phyloP scores from a whole-genome alignment of 2,888 invertebrate species.

The Xanthia togata region DNA sequence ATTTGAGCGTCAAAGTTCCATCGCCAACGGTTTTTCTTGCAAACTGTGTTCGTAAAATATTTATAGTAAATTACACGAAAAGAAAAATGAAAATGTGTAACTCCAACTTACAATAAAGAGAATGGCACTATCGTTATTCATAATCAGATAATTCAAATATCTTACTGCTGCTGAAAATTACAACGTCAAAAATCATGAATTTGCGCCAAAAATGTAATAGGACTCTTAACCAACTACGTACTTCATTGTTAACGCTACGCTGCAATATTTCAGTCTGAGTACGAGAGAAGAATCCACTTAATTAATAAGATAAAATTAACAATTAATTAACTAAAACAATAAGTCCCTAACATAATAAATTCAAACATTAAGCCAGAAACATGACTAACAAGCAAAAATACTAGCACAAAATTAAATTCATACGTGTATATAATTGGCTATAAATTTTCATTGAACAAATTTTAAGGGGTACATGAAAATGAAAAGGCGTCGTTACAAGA shows the following conservation, averaged over 20 bases:
- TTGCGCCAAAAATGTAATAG: too few species aligned
- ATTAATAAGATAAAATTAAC: constrained; percentile 37
- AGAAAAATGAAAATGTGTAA: too few species aligned
- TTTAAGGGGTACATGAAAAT: constrained; percentile 78
- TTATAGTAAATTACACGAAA: too few species aligned
- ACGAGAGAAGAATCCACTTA: not conserved
- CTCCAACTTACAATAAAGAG: too few species aligned
- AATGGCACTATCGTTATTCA: too few species aligned
- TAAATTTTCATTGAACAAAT: constrained; percentile 79
- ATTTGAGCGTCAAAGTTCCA: too few species aligned
- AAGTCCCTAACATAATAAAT: constrained; percentile 47
- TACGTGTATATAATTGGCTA: constrained; percentile 69
- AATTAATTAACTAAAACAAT: constrained; percentile 44
- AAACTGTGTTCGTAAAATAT: too few species aligned
- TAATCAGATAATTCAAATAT: too few species aligned
- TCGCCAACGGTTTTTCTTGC: too few species aligned
- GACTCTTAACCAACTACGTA: not conserved
- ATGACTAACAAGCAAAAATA: constrained; percentile 65
- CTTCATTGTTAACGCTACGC: constrained; percentile 10
- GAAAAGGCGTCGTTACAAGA: constrained; percentile 76
- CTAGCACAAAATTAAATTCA: constrained; percentile 67
- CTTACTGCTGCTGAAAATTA: too few species aligned
- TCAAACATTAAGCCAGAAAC: constrained; percentile 48
- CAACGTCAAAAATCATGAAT: too few species aligned
- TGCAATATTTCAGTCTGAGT: constrained; percentile 12